These are phyloP conservation scores for Ceratina australensis DNA, from an alignment of 1,140 invertebrate species.

Conservation along the genomic window DNA sequence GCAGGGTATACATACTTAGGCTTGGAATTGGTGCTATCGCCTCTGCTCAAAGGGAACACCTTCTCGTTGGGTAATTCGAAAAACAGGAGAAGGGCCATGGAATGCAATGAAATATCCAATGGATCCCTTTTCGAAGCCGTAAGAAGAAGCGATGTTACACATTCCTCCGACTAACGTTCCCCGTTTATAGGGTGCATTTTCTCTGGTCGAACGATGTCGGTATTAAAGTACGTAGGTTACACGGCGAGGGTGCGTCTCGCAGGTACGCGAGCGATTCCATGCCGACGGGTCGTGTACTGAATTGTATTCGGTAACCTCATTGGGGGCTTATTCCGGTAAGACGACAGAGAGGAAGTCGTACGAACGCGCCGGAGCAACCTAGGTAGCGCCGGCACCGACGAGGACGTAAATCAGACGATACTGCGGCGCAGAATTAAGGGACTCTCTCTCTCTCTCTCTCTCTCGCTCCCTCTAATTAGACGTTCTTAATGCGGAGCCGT, in stretches of 20 bases:
- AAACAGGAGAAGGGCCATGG: neutral
- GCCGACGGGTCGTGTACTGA: slow-evolving; percentile 36
- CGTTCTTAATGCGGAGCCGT: slow-evolving; percentile 56
- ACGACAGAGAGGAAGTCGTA: slow-evolving; percentile 35
- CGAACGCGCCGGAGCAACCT: slow-evolving; percentile 11
- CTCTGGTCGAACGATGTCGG: slow-evolving; percentile 24
- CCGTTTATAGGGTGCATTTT: neutral
- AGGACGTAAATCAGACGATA: slow-evolving; percentile 70
- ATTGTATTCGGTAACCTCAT: slow-evolving; percentile 50
- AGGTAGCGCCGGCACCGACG: slow-evolving; percentile 32
- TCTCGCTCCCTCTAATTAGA: slow-evolving; percentile 68
- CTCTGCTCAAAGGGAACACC: neutral
- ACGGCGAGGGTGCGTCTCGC: slow-evolving; percentile 8
- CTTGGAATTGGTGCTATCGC: slow-evolving; percentile 11
- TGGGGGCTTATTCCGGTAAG: slow-evolving; percentile 43
- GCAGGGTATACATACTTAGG: neutral
- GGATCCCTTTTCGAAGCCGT: neutral
- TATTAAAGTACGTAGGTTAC: slow-evolving; percentile 38
- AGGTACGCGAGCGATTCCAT: slow-evolving; percentile 26
- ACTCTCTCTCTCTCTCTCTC: slow-evolving; percentile 41
- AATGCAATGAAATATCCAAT: slow-evolving; percentile 28
- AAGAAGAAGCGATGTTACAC: slow-evolving; percentile 33
- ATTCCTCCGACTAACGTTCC: slow-evolving; percentile 24
- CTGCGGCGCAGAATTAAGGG: slow-evolving; percentile 67
- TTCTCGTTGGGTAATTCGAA: neutral